Base-by-base conservation (phyloP, 2,888 invertebrate species). In the Clepsis dumicolana region DNA sequence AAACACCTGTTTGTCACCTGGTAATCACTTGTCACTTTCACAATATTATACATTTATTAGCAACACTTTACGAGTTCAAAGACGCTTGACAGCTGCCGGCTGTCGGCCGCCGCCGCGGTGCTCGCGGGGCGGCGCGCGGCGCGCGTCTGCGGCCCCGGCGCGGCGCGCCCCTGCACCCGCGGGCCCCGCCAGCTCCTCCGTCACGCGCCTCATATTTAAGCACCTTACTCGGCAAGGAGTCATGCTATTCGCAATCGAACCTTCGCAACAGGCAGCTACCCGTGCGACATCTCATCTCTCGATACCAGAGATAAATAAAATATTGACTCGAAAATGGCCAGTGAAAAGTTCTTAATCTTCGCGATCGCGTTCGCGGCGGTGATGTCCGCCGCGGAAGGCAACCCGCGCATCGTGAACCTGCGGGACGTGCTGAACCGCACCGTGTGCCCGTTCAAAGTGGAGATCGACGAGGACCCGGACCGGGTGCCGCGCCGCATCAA, bases 401-500 rank as follows among this genome's bases (percentile, higher is more conserved):
- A 63, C 41, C 75, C 80, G 62, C 80, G 80, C 72, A 78, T 78
- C 72, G 78, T 89, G 73, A 79, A 82, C 63, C 83, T 92, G 64
- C 66, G 75, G 18, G 82, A 82, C 18, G 87, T 85, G 65, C 76
- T 84, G 64, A 86, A 88, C 82, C 82, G 81, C 65, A 88, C 91
- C 48, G 86, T 90, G 77, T 93, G 93, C 77, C 91, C 93, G 52
- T 88, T 90, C 76, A 71, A 74, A 64, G 83, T 89, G 73, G 77
- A 75, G 41, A 77, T 84, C 57, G 82, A 91, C 84, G 80, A 82
- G 62, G 77, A 89, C 75, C 74, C 75, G 38, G 70, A 82, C 1
- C 87, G 93, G 21, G 77, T 91, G 64, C 93, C 93, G 75, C 83
- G 84, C 18, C 82, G 84, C 64, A 93, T 93, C 75, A 92, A 91